These are phyloP conservation scores for Gymnogyps californianus DNA, from an alignment of 2,113 vertebrate genomes.

Conservation along the genomic window DNA sequence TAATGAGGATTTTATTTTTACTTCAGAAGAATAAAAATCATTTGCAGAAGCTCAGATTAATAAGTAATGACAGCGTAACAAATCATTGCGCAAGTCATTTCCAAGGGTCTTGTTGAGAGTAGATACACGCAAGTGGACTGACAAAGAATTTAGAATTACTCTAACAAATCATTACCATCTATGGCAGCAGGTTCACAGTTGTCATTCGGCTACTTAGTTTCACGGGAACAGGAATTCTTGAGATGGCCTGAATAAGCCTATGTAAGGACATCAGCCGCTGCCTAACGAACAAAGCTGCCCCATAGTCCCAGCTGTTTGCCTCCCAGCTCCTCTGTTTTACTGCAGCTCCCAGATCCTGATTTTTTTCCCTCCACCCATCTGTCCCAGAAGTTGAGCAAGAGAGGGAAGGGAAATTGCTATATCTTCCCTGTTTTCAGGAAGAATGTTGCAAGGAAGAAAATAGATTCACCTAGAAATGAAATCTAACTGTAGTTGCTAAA, in stretches of 20 bases:
- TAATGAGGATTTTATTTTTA: conserved; percentile 49
- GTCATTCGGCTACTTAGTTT: neutral
- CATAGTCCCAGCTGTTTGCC: neutral
- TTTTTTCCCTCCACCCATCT: neutral
- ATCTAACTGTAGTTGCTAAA: neutral
- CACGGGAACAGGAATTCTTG: neutral
- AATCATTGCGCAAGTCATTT: neutral
- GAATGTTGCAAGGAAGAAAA: neutral
- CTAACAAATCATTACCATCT: neutral
- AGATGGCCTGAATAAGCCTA: neutral
- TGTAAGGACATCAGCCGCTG: neutral
- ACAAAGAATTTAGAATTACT: neutral
- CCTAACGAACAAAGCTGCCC: neutral
- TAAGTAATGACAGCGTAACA: conserved; percentile 37
- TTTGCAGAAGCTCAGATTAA: conserved; percentile 53
- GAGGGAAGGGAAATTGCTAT: neutral
- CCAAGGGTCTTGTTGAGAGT: neutral
- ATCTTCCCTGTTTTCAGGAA: neutral
- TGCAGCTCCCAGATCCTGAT: neutral
- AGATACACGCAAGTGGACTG: neutral
- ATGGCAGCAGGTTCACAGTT: neutral
- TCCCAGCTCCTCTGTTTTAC: neutral
- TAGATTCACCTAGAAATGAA: neutral
- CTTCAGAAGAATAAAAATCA: conserved; percentile 41
- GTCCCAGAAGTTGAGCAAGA: neutral